Conservation (phyloP, 2,797 vertebrate genomes). For the Coranthus polyacanthus region DNA sequence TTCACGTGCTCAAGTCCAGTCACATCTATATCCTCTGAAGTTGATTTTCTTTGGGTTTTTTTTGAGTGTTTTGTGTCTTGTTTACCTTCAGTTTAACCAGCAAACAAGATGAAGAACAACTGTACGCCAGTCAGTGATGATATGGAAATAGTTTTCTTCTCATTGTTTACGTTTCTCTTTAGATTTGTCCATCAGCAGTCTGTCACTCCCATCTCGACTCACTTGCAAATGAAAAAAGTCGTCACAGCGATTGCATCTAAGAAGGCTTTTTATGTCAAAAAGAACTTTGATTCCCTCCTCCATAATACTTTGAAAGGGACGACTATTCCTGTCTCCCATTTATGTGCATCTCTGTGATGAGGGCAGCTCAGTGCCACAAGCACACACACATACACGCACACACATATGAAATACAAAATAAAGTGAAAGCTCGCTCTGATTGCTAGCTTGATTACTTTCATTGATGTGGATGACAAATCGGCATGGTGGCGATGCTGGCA, state of each 20-base stretch:
- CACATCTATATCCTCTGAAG: too few species aligned
- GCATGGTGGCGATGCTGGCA: slow-evolving; percentile 43
- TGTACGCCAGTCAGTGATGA: neutral
- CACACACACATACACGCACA: slow-evolving; percentile 16
- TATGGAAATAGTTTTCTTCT: slow-evolving; percentile 43
- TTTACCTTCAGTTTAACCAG: slow-evolving; percentile 4
- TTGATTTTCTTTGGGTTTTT: neutral
- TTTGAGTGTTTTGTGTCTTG: neutral
- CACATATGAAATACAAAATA: slow-evolving; percentile 29
- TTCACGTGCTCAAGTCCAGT: too few species aligned
- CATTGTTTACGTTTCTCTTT: slow-evolving; percentile 32
- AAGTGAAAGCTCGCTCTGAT: slow-evolving; percentile 63
- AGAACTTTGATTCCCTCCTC: slow-evolving; percentile 69
- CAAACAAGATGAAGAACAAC: neutral
- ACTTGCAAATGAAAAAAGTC: slow-evolving; percentile 37
- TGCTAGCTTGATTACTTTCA: slow-evolving; percentile 72
- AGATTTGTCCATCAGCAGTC: slow-evolving; percentile 50
- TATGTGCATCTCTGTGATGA: slow-evolving; percentile 67
- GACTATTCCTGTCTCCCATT: slow-evolving; percentile 76
- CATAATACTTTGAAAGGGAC: slow-evolving; percentile 71
- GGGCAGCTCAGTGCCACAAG: slow-evolving; percentile 52
- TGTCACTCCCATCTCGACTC: slow-evolving; percentile 52
- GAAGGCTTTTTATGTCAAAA: slow-evolving; percentile 57
- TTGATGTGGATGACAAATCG: slow-evolving; percentile 68
- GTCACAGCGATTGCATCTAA: slow-evolving; percentile 60